phyloP scores from a whole-genome alignment of 35 echinoderm and acorn worm species.

The Nesometra sesokonis region DNA sequence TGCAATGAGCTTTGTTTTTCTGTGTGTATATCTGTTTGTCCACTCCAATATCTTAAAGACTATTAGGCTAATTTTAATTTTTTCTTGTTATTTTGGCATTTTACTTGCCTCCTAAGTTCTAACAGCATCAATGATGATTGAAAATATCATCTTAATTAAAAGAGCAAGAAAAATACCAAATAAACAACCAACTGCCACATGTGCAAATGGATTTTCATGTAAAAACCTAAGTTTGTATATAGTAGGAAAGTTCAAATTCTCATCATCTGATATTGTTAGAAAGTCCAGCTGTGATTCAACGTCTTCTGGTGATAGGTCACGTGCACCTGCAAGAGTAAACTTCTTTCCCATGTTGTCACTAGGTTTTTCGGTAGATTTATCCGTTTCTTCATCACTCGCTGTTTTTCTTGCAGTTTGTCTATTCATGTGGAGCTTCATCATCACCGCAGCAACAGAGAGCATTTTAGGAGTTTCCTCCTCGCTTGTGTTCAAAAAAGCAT shows the following conservation, averaged over 20 bases:
- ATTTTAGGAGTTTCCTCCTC: background rate
- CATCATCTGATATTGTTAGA: background rate
- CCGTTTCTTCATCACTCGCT: background rate
- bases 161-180: background rate
- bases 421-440: constrained; percentile 16
- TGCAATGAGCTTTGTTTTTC: no score
- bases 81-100: no score
- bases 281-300: background rate
- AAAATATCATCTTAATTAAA: background rate
- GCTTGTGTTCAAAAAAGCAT: background rate
- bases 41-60: background rate
- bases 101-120: no score
- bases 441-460: background rate
- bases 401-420: background rate
- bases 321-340: background rate
- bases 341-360: background rate
- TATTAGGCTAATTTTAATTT: no score
- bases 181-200: background rate
- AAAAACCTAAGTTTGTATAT: background rate
- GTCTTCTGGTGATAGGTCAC: background rate
- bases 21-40: no score
- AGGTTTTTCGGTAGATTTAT: background rate
- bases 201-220: background rate
- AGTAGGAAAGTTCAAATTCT: background rate
- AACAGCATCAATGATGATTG: background rate